Conservation (phyloP, 1,140 invertebrate genomes). For the Rhopalosiphum padi region DNA sequence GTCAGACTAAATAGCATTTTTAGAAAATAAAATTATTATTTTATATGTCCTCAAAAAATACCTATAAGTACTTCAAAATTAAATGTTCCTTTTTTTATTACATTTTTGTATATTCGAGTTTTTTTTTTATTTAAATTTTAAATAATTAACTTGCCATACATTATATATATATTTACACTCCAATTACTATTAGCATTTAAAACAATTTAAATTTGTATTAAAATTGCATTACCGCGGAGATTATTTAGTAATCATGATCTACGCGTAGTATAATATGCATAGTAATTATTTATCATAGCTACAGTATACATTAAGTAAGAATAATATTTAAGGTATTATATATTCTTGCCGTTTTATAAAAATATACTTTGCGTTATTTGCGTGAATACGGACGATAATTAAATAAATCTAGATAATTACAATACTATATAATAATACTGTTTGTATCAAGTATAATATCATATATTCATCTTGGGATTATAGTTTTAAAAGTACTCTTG, state of each 20-base stretch:
- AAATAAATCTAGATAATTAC: neutral
- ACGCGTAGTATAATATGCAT: neutral
- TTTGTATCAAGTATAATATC: neutral
- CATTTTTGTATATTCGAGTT: neutral
- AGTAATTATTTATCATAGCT: neutral
- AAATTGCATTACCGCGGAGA: neutral
- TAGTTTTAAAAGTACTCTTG: neutral
- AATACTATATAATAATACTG: neutral
- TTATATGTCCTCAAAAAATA: neutral
- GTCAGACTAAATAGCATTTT: neutral
- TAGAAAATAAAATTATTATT: neutral
- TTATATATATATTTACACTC: neutral
- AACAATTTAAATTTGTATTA: neutral
- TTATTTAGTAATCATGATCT: neutral
- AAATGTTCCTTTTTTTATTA: neutral
- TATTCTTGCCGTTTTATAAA: neutral
- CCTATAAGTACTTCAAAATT: neutral
- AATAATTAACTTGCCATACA: neutral
- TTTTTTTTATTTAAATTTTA: neutral
- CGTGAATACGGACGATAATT: neutral
- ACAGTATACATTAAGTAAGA: neutral
- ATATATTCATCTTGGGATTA: neutral
- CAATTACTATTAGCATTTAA: constrained; percentile 4
- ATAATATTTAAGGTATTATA: neutral
- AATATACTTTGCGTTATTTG: neutral